These are phyloP conservation scores for Latrodectus elegans DNA, from an alignment of 2,888 invertebrate species.

Conservation along the genomic window DNA sequence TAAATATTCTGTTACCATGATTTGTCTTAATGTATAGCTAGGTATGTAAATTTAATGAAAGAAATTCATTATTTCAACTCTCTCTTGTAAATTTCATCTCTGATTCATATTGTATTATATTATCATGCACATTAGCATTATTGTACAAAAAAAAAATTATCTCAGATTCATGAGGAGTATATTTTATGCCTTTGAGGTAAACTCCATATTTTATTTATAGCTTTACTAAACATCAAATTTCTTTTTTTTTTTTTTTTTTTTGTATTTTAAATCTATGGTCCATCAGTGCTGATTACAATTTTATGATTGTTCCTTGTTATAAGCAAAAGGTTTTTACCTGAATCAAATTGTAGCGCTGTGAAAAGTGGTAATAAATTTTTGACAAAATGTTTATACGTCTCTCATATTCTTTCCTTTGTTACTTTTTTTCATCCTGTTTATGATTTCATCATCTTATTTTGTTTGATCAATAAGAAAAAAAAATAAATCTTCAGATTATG, in stretches of 20 bases:
- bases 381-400: constrained; percentile 48
- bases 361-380: constrained; percentile 64
- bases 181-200: constrained; percentile 34
- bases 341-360: constrained; percentile 66
- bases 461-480: neutral
- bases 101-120: constrained; percentile 31
- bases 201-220: constrained; percentile 49
- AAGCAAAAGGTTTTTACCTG: constrained; percentile 50
- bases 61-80: no score
- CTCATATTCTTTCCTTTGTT: neutral
- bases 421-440: no score
- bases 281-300: constrained; percentile 55
- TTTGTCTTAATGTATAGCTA: no score
- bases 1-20: no score
- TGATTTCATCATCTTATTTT: neutral
- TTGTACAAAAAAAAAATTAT: constrained; percentile 18
- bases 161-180: constrained; percentile 49
- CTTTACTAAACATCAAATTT: constrained; percentile 24
- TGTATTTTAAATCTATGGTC: constrained; percentile 38
- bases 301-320: constrained; percentile 62
- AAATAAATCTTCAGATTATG: no score
- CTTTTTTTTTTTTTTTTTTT: constrained; percentile 19
- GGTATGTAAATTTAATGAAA: no score
- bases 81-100: constrained; percentile 13
- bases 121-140: constrained; percentile 15